A percentile compares a stretch with the other conserved stretches of the same genome.
Conservation (phyloP, 2,113 vertebrate genomes). For the Copsychus sechellarum region DNA sequence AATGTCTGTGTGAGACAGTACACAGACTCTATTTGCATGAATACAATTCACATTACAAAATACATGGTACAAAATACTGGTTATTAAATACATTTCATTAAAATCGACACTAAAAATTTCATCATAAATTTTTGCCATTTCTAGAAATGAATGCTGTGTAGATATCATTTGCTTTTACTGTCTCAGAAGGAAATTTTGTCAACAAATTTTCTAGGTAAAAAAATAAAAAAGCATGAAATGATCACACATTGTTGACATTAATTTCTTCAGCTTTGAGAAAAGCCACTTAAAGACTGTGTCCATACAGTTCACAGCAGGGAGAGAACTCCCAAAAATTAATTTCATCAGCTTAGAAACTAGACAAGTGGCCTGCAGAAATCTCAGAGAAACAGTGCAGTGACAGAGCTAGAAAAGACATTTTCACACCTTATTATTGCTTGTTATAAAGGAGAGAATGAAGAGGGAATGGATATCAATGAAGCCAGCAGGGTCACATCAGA, state of each 20-base stretch:
- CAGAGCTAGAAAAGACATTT: not conserved
- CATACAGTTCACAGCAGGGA: not conserved
- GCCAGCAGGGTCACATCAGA: not conserved
- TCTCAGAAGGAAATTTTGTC: not conserved
- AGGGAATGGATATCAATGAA: not conserved
- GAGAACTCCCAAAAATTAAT: not conserved
- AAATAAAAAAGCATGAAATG: not conserved
- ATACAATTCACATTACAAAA: not conserved
- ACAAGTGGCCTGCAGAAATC: not conserved
- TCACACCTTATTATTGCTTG: not conserved
- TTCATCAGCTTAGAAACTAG: not conserved
- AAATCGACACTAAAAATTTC: not conserved
- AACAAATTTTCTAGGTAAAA: not conserved
- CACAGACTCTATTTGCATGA: not conserved
- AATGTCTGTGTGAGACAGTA: not conserved
- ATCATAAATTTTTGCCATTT: not conserved
- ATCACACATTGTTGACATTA: not conserved
- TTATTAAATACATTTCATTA: not conserved
- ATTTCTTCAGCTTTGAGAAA: not conserved
- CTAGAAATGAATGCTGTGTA: not conserved
- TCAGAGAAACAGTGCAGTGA: not conserved
- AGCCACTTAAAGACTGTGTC: not conserved
- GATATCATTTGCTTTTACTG: not conserved
- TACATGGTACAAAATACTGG: not conserved
- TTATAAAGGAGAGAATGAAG: not conserved